Base-by-base conservation (phyloP, 2,888 invertebrate species). In the Ischnus inquisitorius region DNA sequence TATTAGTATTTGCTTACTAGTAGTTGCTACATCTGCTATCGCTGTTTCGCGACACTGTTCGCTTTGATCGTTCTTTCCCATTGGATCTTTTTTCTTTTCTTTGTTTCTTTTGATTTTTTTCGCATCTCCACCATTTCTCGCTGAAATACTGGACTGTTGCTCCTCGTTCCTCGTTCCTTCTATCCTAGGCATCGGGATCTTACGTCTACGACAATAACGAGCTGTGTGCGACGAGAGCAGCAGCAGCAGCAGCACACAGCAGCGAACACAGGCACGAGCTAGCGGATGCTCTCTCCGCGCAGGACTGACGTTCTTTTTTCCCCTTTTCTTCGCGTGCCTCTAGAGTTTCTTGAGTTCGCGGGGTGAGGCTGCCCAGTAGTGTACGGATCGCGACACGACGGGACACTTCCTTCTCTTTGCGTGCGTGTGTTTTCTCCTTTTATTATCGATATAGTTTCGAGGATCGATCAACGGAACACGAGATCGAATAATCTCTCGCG, bases 301-400 rank as follows among this genome's bases (percentile, higher is more conserved):
- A 83, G 76, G 83, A 76, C 79, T 76, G 83, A 75, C 83, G 84
- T 75, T 79, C 74, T 77, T 75, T 84, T 67, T 72, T 72, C n/a
- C 68, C 39, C 54, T 34, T 75, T 34, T 54, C 74, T 41, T 28
- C 54, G 25, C 57, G 57, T 71, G 22, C 39, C 60, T 65, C 62
- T 54, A 65, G 46, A 54, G 67, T 75, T 65, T 79, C 64, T 83
- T 25, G 62, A 46, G 68, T 80, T 80, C 71, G 71, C 69, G 86
- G 85, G 85, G 86, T 85, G 85, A 86, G 86, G 86, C 85, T 86
- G 79, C 85, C 51, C 81, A 74, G 68, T 62, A 39, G 69, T 46
- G 41, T 43, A 41, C 41, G 28, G 51, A 67, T 46, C 22, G 46
- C 54, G 39, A 57, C 43, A 74, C 60, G 60, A 25, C 60, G n/a